These are phyloP conservation scores for Siphamia tubifer DNA, from an alignment of 2,113 vertebrate genomes.

Conservation along the genomic window DNA sequence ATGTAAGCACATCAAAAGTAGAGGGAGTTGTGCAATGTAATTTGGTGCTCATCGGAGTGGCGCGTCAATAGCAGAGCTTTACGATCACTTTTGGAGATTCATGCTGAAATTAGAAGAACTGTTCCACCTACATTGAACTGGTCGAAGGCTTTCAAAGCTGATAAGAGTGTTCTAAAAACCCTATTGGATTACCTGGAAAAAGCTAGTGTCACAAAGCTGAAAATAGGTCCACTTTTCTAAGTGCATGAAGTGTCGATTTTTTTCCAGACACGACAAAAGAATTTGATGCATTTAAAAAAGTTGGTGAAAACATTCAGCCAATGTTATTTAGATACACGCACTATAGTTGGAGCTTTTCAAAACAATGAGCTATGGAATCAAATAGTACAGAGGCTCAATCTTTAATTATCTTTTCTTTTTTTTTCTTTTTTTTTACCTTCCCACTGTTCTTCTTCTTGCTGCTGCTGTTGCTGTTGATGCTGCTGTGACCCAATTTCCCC, in stretches of 20 bases:
- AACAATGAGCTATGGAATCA: neutral
- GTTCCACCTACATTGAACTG: neutral
- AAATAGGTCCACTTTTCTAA: no score
- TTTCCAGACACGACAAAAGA: no score
- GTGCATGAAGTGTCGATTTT: no score
- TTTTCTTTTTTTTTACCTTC: constrained; percentile 28
- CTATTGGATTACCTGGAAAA: no score
- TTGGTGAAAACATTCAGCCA: no score
- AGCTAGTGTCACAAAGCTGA: no score
- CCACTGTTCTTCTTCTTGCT: constrained; percentile 5
- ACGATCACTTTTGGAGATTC: neutral
- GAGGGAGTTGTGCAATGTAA: neutral
- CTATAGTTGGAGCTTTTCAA: neutral
- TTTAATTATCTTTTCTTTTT: constrained; percentile 26
- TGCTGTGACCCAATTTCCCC: constrained; percentile 49
- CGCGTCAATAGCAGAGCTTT: neutral
- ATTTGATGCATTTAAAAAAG: no score
- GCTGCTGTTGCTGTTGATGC: no score
- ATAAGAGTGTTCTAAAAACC: no score
- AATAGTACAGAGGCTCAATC: neutral
- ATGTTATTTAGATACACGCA: neutral
- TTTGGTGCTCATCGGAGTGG: constrained; percentile 22
- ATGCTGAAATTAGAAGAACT: neutral
- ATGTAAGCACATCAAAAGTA: neutral
- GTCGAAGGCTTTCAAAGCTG: no score